These are phyloP conservation scores for Trachymyrmex cornetzi DNA, from an alignment of 1,140 invertebrate genomes.

Conservation along the genomic window DNA sequence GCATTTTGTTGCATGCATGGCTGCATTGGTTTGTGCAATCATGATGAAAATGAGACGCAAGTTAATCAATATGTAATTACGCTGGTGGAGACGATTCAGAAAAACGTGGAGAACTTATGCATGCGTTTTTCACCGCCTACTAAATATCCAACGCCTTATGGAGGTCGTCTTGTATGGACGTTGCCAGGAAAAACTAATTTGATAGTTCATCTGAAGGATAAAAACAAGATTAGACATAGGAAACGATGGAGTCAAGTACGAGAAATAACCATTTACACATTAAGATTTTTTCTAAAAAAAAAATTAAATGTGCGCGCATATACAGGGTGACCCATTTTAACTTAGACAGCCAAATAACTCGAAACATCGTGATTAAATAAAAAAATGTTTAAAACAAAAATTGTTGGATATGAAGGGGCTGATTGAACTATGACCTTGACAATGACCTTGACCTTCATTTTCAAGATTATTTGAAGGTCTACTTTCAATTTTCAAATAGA, in stretches of 20 bases:
- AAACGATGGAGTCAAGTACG: slow-evolving; percentile 92
- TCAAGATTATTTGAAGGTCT: no score
- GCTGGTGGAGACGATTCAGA: slow-evolving; percentile 92
- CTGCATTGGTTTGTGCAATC: slow-evolving; percentile 89
- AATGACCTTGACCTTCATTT: no score
- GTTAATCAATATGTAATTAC: slow-evolving; percentile 94
- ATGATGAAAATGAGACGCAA: slow-evolving; percentile 91
- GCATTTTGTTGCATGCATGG: slow-evolving; percentile 90
- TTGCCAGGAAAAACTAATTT: slow-evolving; percentile 95
- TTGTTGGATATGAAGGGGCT: no score
- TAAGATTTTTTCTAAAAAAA: slow-evolving; percentile 19
- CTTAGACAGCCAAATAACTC: no score
- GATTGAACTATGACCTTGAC: no score
- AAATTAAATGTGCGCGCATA: neutral
- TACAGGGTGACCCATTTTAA: no score
- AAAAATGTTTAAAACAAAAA: no score
- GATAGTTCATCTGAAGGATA: slow-evolving; percentile 96
- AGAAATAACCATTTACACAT: neutral
- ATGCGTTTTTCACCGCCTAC: slow-evolving; percentile 91
- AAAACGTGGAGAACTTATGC: slow-evolving; percentile 91
- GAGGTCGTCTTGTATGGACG: slow-evolving; percentile 94
- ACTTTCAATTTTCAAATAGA: no score
- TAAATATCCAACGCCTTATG: slow-evolving; percentile 95
- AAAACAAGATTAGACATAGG: slow-evolving; percentile 94
- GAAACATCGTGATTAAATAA: no score